A percentile compares a stretch with the other conserved stretches of the same genome.
phyloP scores from a whole-genome alignment of 2,888 invertebrate genomes.

The Diachrysia chrysitis region DNA sequence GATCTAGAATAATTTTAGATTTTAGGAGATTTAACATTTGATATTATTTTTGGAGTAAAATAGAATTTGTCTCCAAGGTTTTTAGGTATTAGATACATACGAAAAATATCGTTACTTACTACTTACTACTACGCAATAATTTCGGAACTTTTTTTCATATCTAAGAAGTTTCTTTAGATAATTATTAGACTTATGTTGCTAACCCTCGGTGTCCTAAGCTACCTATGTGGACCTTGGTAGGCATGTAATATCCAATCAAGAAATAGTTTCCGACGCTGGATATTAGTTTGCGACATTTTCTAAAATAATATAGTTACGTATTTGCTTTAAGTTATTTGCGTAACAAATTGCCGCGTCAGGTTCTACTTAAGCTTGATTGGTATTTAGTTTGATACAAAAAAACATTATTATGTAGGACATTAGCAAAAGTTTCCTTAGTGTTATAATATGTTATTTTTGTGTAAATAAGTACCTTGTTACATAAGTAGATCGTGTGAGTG shows the following conservation, averaged over 20 bases:
- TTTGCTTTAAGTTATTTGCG: constrained; percentile 25
- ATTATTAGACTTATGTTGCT: constrained; percentile 30
- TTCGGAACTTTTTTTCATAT: constrained; percentile 16
- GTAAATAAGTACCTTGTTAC: too few species aligned
- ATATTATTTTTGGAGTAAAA: too few species aligned
- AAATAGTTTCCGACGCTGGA: constrained; percentile 61
- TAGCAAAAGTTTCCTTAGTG: too few species aligned
- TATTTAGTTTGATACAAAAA: not conserved
- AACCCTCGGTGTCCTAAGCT: constrained; percentile 27
- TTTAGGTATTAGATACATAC: too few species aligned
- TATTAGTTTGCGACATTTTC: constrained; percentile 56
- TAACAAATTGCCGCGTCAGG: constrained; percentile 3
- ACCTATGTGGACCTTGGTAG: constrained; percentile 30
- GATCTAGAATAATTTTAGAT: constrained; percentile 7
- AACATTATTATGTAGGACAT: too few species aligned
- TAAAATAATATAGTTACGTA: constrained; percentile 42
- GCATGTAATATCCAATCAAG: constrained; percentile 58
- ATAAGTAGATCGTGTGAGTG: too few species aligned
- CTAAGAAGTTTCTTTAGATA: constrained; percentile 40
- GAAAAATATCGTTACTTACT: too few species aligned
- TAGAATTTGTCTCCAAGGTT: too few species aligned
- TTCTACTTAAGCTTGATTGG: constrained; percentile 12
- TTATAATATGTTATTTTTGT: too few species aligned
- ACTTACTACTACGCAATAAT: constrained; percentile 11
- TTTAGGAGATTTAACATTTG: too few species aligned